phyloP scores from a whole-genome alignment of 2,888 invertebrate species.

The Baronia brevicornis region DNA sequence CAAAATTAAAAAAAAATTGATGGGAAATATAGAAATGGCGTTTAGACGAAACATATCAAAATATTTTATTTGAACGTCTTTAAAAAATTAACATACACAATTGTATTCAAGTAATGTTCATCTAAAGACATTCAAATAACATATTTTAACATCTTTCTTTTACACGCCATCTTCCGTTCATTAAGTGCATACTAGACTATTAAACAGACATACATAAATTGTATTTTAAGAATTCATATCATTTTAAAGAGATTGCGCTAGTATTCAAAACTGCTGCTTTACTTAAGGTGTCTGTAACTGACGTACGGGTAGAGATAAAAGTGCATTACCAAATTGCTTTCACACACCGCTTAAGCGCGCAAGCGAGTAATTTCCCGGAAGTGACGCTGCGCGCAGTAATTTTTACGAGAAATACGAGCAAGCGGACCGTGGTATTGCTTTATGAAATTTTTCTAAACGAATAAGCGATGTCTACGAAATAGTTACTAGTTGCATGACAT shows the following conservation, averaged over 20 bases:
- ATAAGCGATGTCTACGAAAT: conserved; percentile 13
- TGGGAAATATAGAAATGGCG: no score
- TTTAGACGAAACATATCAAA: no score
- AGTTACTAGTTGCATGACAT: conserved; percentile 12
- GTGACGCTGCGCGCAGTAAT: conserved; percentile 32
- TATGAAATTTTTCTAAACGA: conserved; percentile 17
- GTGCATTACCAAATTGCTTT: conserved; percentile 62
- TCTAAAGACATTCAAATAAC: no score
- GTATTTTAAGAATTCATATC: conserved; percentile 7
- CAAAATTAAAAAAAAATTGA: no score
- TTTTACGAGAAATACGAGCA: conserved; percentile 26
- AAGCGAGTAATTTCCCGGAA: conserved; percentile 37
- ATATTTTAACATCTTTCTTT: no score
- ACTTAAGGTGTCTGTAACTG: conserved; percentile 22
- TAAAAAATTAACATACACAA: no score
- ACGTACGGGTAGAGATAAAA: conserved; percentile 33
- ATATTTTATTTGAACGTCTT: no score
- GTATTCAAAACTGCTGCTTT: conserved; percentile 15
- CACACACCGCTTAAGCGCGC: conserved; percentile 39
- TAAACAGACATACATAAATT: conserved; percentile 9
- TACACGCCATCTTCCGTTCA: conserved; percentile 1
- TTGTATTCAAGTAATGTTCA: no score
- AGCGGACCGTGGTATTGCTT: conserved; percentile 18
- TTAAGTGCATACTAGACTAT: conserved; percentile 3
- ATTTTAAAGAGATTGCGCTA: conserved; percentile 13